These are phyloP conservation scores for Trachythela sp. DNA, from an alignment of 64 coral and sea anemone genomes.

Conservation along the genomic window DNA sequence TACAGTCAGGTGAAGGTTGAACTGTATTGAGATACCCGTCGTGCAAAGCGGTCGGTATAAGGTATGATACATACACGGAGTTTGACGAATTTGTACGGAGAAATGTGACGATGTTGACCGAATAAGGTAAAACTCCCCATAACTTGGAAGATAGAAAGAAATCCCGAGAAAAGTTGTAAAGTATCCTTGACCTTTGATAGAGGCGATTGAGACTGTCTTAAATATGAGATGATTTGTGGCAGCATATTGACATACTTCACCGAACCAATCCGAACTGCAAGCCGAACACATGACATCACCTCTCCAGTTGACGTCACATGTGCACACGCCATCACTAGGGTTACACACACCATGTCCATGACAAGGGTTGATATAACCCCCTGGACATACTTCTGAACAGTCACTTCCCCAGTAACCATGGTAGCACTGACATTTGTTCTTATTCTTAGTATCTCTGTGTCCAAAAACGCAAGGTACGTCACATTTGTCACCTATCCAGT, in stretches of 20 bases:
- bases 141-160: slow-evolving; percentile 44
- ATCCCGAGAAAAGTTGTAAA: slow-evolving; percentile 78
- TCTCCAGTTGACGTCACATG: not conserved
- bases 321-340: not conserved
- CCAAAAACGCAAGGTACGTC: slow-evolving; percentile 2
- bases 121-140: slow-evolving; percentile 84
- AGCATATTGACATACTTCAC: not conserved
- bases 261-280: slow-evolving; percentile 11
- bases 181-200: slow-evolving; percentile 38
- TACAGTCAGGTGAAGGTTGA: slow-evolving; percentile 29
- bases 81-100: slow-evolving; percentile 72
- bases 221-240: too few relatives aligned
- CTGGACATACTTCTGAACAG: not conserved
- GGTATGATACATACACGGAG: slow-evolving; percentile 38
- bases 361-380: not conserved
- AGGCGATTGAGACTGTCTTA: not conserved
- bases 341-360: not conserved
- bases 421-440: not conserved
- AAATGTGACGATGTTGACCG: slow-evolving; percentile 47
- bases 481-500: slow-evolving; percentile 15
- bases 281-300: not conserved
- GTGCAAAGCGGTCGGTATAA: slow-evolving; percentile 59
- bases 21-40: slow-evolving; percentile 69
- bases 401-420: not conserved
- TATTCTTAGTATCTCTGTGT: too few relatives aligned